A percentile compares a stretch with the other conserved stretches of the same genome.
phyloP scores from a whole-genome alignment of 2,113 vertebrate species.

The Dromaius novaehollandiae region DNA sequence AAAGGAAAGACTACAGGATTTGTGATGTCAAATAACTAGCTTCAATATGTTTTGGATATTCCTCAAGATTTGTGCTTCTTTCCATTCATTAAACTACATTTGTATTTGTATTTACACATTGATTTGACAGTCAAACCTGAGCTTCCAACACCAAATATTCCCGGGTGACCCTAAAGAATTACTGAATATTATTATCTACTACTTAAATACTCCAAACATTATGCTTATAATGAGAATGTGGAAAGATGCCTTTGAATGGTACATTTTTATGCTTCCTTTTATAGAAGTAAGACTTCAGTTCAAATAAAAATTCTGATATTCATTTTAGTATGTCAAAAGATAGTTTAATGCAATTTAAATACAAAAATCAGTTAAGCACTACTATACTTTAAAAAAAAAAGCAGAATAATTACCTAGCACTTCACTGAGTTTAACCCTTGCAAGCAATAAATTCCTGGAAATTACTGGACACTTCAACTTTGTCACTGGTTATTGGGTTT shows the following conservation, averaged over 20 bases:
- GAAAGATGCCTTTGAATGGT: accelerated
- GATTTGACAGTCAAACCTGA: accelerated
- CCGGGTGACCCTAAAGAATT: neutral
- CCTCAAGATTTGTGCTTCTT: neutral
- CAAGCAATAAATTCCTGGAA: neutral
- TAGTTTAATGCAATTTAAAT: neutral
- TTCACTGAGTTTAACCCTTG: neutral
- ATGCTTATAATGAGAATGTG: neutral
- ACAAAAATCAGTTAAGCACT: neutral
- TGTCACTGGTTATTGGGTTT: neutral
- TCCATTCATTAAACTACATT: accelerated
- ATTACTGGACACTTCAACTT: neutral
- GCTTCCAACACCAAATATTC: neutral
- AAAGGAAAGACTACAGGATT: neutral
- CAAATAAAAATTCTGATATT: neutral
- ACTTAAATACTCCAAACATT: neutral
- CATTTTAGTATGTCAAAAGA: neutral
- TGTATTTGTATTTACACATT: neutral
- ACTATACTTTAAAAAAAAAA: neutral
- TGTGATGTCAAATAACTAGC: neutral
- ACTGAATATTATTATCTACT: neutral
- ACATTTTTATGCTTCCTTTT: neutral
- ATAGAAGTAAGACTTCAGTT: neutral
- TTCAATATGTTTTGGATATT: neutral
- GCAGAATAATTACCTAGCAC: neutral